Percentiles rank a stretch among this genome's conserved stretches.
Conservation (phyloP, 2,113 vertebrate genomes). For the Menura novaehollandiae region DNA sequence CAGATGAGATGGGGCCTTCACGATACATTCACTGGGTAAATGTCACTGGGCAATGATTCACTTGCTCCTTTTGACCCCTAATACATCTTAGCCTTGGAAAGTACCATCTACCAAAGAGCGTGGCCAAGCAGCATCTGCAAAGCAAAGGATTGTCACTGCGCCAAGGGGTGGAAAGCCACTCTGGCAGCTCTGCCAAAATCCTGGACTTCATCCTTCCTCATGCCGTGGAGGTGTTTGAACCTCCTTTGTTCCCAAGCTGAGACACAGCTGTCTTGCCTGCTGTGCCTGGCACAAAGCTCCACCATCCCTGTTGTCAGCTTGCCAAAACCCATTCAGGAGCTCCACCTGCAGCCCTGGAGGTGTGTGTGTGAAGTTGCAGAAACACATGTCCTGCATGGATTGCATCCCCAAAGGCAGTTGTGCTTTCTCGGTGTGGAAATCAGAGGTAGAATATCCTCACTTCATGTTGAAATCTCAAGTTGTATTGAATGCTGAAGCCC, state of each 20-base stretch:
- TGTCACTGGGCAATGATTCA: slow-evolving; percentile 2
- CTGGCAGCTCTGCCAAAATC: background rate
- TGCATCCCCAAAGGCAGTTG: background rate
- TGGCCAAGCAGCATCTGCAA: background rate
- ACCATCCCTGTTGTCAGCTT: background rate
- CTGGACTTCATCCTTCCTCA: background rate
- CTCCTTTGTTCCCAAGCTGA: slow-evolving; percentile 1
- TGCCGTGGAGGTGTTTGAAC: background rate
- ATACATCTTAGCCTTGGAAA: background rate
- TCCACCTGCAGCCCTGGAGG: background rate
- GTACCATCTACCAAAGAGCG: background rate
- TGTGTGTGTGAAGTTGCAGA: background rate
- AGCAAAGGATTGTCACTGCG: background rate
- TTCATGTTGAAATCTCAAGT: background rate
- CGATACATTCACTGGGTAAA: slow-evolving; percentile 8
- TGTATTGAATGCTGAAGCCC: background rate
- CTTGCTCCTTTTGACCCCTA: slow-evolving; percentile 13
- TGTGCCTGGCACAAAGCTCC: background rate
- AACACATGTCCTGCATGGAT: background rate
- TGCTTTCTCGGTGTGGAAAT: background rate
- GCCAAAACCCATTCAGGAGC: background rate
- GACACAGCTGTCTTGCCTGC: background rate
- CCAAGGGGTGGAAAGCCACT: background rate
- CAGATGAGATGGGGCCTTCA: background rate
- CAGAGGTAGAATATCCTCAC: background rate